These are phyloP conservation scores for Mungos mungo DNA, from an alignment of 2,113 vertebrate genomes.

Conservation along the genomic window DNA sequence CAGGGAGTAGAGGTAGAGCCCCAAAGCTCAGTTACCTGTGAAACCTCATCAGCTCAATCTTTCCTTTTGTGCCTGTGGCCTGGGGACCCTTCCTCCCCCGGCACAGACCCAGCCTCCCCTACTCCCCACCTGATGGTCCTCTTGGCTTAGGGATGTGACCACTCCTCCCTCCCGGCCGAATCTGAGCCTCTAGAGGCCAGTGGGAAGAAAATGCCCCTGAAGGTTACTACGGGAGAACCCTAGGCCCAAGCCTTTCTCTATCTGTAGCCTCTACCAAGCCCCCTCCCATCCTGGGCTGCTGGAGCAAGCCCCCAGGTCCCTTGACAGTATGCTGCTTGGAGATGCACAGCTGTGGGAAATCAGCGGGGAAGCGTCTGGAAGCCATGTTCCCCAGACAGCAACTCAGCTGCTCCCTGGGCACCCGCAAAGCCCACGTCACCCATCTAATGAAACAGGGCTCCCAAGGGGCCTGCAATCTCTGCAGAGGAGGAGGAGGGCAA, in stretches of 20 bases:
- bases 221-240: background rate
- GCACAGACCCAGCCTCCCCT: background rate
- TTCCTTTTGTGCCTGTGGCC: background rate
- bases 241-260: background rate
- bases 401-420: slow-evolving; percentile 50
- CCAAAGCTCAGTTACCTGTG: background rate
- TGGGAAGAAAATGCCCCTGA: background rate
- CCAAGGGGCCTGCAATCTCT: slow-evolving; percentile 82
- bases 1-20: background rate
- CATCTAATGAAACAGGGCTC: slow-evolving; percentile 84
- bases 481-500: slow-evolving; percentile 79
- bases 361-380: slow-evolving; percentile 4
- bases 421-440: slow-evolving; percentile 73
- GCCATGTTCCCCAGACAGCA: slow-evolving; percentile 40
- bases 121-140: background rate
- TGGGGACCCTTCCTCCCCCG: too few relatives aligned
- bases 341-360: background rate
- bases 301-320: background rate
- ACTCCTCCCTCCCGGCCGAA: background rate
- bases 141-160: background rate
- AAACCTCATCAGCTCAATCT: background rate
- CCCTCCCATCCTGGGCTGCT: background rate
- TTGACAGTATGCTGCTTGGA: background rate
- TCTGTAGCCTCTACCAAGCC: background rate
- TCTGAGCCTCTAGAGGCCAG: background rate